Conservation (phyloP, 2,797 vertebrate species). For the Amniataba percoides region DNA sequence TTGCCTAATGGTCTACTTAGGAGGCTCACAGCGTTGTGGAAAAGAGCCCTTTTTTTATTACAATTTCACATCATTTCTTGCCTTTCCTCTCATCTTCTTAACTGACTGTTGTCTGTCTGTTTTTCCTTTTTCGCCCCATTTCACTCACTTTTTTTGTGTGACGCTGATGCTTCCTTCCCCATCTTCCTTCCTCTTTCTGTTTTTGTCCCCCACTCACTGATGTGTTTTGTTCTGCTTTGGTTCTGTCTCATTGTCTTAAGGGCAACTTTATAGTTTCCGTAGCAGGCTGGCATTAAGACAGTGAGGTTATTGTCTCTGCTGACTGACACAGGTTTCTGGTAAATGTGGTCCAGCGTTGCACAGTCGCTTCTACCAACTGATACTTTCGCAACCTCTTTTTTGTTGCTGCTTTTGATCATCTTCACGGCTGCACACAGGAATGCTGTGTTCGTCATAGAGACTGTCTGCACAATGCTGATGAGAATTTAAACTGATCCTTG, state of each 20-base stretch:
- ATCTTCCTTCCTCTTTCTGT: constrained; percentile 2
- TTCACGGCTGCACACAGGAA: background rate
- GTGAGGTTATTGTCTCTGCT: constrained; percentile 5
- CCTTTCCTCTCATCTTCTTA: background rate
- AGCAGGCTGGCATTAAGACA: background rate
- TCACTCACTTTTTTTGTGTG: constrained; percentile 4
- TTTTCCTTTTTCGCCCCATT: background rate
- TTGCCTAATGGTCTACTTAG: constrained; percentile 41
- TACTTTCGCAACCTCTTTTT: background rate
- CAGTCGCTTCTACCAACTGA: background rate
- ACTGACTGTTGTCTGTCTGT: background rate
- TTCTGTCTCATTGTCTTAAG: background rate
- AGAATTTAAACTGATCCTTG: background rate
- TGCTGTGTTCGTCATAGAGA: background rate
- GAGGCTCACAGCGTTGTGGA: constrained; percentile 22
- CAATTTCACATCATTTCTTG: constrained; percentile 19
- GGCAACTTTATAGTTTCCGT: constrained; percentile 1
- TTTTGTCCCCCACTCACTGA: background rate
- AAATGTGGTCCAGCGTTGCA: background rate
- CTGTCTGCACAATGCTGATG: too few relatives aligned
- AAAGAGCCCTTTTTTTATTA: constrained; percentile 5
- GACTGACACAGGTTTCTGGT: background rate
- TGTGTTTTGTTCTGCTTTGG: constrained; percentile 25
- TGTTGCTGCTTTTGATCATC: background rate
- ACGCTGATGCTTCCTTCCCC: constrained; percentile 6